Evolutionary conservation across 1,140 invertebrate species (phyloP), one percentile per base, ranked within the genome.

Genomic region (Papilio helenus): DNA sequence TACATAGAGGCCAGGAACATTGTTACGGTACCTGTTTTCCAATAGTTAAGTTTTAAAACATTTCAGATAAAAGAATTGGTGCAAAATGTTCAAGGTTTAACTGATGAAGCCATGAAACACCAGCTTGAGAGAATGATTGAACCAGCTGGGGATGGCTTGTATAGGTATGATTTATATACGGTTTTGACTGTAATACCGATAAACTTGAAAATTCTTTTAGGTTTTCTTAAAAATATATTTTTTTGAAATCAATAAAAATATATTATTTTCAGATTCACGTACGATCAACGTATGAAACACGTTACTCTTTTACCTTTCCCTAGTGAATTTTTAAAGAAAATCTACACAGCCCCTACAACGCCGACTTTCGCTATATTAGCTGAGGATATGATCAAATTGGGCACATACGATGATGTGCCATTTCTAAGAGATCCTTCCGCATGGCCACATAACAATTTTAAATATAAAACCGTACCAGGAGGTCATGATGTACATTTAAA

Each of bases 201-300:
- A 29, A 29, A 29, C 29, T 29, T 29, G 29, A 29, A 3, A 3
- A 29, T 29, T 29, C 29, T 29, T 29, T 2, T 29, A 29, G 29
- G 1, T 29, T 29, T 29, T 29, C 29, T 29, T 29, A 61, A 16
- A 23, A 51, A 68, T 14, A 80, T n/a, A n/a, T n/a, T n/a, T n/a
- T n/a, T n/a, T n/a, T n/a, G n/a, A n/a, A n/a, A n/a, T n/a, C n/a
- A n/a, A n/a, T n/a, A n/a, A n/a, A n/a, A n/a, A n/a, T n/a, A n/a
- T n/a, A n/a, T n/a, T n/a, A n/a, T n/a, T 68, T 81, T 16, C 83
- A 92, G 90, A 79, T 88, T 91, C 68, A 87, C 89, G 1, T 89
- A 86, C 80, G 90, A 92, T 77, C 90, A 92, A 72, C 83, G 91
- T 1, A 88, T 89, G 86, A 91, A 91, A 73, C 81, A 84, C 44